These are phyloP conservation scores for Peucedramus taeniatus DNA, from an alignment of 2,113 vertebrate genomes.

Conservation along the genomic window DNA sequence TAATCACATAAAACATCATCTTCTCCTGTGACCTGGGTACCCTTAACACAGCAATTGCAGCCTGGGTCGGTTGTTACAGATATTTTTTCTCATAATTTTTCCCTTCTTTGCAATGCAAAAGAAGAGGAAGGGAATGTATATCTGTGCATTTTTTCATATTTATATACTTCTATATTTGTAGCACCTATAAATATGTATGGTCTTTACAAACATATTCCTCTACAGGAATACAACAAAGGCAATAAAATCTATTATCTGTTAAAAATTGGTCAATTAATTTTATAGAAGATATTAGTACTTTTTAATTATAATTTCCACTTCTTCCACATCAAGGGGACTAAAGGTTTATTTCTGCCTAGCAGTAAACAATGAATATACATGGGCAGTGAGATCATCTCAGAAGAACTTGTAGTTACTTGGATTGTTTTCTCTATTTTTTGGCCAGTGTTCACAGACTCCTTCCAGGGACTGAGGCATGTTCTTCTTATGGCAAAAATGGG, in stretches of 20 bases:
- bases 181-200: neutral
- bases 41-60: neutral
- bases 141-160: neutral
- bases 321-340: neutral
- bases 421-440: neutral
- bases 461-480: neutral
- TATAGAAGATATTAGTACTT: neutral
- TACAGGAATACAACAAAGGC: neutral
- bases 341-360: neutral
- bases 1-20: neutral
- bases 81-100: neutral
- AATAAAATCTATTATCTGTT: neutral
- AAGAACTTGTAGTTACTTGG: neutral
- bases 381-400: neutral
- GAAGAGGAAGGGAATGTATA: neutral
- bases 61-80: neutral
- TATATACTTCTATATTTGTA: neutral
- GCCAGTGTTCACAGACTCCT: neutral
- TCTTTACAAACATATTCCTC: neutral
- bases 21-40: neutral
- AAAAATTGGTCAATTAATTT: neutral
- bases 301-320: neutral
- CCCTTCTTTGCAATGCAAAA: constrained; percentile 7
- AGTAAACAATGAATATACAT: neutral
- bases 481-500: neutral